A percentile compares a stretch with the other conserved stretches of the same genome.
These are phyloP conservation scores for Eristalis pertinax DNA, from an alignment of 2,888 invertebrate genomes.

Conservation along the genomic window DNA sequence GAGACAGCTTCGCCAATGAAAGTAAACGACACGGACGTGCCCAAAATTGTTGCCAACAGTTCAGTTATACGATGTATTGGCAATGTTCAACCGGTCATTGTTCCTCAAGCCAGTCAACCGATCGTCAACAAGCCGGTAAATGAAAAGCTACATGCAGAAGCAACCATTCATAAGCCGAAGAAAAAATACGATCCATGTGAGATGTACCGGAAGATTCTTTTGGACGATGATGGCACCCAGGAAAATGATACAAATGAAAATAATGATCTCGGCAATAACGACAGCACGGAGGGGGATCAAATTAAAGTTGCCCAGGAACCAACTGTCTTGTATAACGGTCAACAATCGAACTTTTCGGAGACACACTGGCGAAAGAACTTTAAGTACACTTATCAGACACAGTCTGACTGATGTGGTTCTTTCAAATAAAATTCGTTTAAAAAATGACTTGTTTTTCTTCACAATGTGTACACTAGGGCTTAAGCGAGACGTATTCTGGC, in stretches of 20 bases:
- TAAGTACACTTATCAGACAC: constrained; percentile 73
- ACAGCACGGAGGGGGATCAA: constrained; percentile 62
- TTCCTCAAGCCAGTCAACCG: constrained; percentile 74
- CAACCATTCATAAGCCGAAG: constrained; percentile 62
- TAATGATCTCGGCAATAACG: constrained; percentile 39
- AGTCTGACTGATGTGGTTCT: constrained; percentile 43
- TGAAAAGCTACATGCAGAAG: constrained; percentile 41
- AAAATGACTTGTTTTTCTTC: not conserved
- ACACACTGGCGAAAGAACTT: constrained; percentile 82
- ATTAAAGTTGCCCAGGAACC: constrained; percentile 47
- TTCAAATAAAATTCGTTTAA: not conserved
- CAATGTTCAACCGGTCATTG: constrained; percentile 78
- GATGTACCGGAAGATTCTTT: constrained; percentile 77
- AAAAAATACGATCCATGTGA: constrained; percentile 76
- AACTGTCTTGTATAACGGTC: constrained; percentile 48
- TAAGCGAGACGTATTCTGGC: too few relatives aligned
- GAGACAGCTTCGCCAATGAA: not conserved
- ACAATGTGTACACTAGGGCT: too few relatives aligned
- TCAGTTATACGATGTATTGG: constrained; percentile 80
- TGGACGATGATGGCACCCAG: constrained; percentile 70
- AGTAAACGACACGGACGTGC: not conserved
- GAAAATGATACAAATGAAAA: constrained; percentile 73
- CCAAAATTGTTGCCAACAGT: constrained; percentile 74
- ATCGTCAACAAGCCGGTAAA: constrained; percentile 31
- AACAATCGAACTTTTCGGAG: constrained; percentile 78